Evolutionary conservation across 2,797 vertebrate genomes (phyloP).

Genomic region (Hipposideros larvatus): DNA sequence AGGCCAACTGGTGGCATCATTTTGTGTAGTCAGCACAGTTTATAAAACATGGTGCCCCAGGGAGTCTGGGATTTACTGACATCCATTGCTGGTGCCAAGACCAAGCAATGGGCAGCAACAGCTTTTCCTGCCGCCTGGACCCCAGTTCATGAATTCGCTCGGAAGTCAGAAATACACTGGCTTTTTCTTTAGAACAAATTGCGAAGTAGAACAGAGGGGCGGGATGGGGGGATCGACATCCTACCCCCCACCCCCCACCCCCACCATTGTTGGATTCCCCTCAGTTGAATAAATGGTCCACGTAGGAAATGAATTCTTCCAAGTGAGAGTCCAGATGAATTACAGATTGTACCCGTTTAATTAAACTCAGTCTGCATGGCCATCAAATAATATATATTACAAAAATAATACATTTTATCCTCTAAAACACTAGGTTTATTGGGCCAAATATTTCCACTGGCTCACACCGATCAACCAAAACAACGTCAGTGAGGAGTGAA

Average conservation of each 20-base stretch:
- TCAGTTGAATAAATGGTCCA: not conserved
- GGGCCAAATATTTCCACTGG: not conserved
- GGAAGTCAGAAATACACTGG: conserved; percentile 60
- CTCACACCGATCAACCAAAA: not conserved
- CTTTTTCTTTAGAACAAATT: conserved; percentile 53
- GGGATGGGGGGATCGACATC: not conserved
- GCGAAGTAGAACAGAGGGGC: not conserved
- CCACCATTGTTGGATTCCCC: not conserved
- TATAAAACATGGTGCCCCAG: not conserved
- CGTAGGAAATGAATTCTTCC: not conserved
- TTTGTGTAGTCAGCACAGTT: conserved; percentile 53
- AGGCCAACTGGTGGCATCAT: not conserved
- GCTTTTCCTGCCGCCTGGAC: conserved; percentile 20
- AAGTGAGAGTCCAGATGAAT: conserved; percentile 14
- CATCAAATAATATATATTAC: not conserved
- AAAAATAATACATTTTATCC: not conserved
- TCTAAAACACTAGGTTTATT: not conserved
- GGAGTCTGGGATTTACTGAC: conserved; percentile 34
- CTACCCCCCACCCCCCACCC: not conserved
- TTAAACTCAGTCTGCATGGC: not conserved
- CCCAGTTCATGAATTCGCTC: conserved; percentile 50
- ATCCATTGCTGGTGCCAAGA: conserved; percentile 42
- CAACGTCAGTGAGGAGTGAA: not conserved
- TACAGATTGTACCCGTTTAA: not conserved
- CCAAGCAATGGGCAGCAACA: conserved; percentile 26